Base-by-base conservation (phyloP, 2,113 vertebrate species). In the Mola mola region DNA sequence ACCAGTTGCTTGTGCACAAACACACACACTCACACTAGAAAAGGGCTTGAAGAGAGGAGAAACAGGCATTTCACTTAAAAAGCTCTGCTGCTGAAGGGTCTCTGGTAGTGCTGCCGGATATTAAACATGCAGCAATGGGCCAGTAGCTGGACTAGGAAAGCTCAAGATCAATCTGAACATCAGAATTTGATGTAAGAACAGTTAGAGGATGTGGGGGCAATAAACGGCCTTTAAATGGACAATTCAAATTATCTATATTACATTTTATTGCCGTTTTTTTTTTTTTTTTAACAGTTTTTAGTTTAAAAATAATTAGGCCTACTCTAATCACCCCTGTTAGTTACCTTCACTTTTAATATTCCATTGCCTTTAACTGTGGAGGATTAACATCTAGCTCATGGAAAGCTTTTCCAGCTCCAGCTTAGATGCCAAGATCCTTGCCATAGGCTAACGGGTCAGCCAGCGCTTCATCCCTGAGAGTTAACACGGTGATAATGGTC, bases 111-210 rank as follows among this genome's bases (percentile, higher is more conserved):
- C 71, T 20, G 34, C 28, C 56, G 66, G 25, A 74, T 72, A 80
- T 86, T 47, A 80, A 78, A 82, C 64, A 78, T 84, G 77, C 61
- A 85, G 66, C 62, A n/a, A n/a, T n/a, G 64, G 70, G 69, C 75
- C 78, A 73, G 50, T 36, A 72, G 73, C 55, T 79, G 29, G 46
- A 33, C 58, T 57, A 48, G 37, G 19, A 17, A 25, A 56, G 29
- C 69, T 62, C 34, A 62, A 59, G 50, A 61, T 58, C 48, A 76
- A 29, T 50, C 52, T 53, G 31, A 60, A 26, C 42, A 22, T 15
- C 46, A 59, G 16, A 20, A 10, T n/a, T n/a, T n/a, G n/a, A n/a
- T n/a, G n/a, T n/a, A n/a, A n/a, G n/a, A n/a, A n/a, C n/a, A n/a
- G n/a, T n/a, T n/a, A n/a, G n/a, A n/a, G n/a, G n/a, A n/a, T n/a